These are phyloP conservation scores for Malurus leucopterus DNA, from an alignment of 2,797 vertebrate genomes.

Conservation along the genomic window DNA sequence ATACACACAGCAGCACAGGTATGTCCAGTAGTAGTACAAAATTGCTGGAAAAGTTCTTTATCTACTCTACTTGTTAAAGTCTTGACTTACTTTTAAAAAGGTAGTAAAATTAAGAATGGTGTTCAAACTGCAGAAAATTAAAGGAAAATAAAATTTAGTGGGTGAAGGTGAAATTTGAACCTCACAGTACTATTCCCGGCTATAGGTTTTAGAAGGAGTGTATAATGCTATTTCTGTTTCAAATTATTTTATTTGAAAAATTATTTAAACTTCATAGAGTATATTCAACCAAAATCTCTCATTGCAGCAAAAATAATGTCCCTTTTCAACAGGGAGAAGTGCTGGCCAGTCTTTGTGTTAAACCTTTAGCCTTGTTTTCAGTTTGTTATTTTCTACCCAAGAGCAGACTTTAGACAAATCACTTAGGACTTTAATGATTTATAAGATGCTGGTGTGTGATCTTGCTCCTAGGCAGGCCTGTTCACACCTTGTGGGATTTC, in stretches of 20 bases:
- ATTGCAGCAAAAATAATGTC: neutral
- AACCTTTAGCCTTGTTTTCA: neutral
- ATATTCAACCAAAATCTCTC: neutral
- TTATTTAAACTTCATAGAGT: neutral
- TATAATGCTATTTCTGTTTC: neutral
- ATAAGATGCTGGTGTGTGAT: neutral
- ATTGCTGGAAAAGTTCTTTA: neutral
- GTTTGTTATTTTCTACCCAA: neutral
- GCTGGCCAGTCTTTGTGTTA: neutral
- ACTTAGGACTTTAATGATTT: neutral
- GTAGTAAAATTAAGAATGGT: neutral
- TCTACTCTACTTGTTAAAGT: neutral
- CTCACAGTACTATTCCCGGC: neutral
- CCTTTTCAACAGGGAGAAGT: neutral
- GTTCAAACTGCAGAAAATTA: neutral
- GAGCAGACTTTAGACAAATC: neutral
- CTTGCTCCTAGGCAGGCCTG: neutral
- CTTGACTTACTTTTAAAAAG: neutral
- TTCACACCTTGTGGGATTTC: neutral
- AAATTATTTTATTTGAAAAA: neutral
- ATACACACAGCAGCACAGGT: neutral
- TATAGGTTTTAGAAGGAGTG: neutral
- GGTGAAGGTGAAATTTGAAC: neutral
- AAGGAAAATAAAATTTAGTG: neutral
- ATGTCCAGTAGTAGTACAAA: neutral